Conservation (phyloP, 2,888 invertebrate species). For the Drosophila picticornis region DNA sequence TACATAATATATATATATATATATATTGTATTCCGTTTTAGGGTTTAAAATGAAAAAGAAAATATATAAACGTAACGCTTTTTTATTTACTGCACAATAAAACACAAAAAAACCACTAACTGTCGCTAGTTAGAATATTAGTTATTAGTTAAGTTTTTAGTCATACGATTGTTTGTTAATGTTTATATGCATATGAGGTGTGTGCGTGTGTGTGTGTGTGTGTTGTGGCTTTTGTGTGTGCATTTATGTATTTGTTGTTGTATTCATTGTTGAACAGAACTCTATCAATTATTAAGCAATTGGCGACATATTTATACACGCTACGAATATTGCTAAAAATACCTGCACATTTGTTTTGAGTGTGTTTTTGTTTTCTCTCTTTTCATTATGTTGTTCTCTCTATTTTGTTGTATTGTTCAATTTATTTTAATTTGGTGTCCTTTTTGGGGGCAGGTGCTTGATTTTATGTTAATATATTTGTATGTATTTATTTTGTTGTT, state of each 20-base stretch:
- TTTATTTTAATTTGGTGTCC: constrained; percentile 17
- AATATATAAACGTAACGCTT: constrained; percentile 41
- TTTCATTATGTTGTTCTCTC: constrained; percentile 28
- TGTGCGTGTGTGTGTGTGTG: constrained; percentile 32
- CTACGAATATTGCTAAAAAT: constrained; percentile 77
- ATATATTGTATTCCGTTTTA: constrained; percentile 13
- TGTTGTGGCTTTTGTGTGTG: constrained; percentile 23
- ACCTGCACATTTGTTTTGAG: constrained; percentile 59
- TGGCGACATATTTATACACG: constrained; percentile 74
- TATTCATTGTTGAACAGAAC: constrained; percentile 39
- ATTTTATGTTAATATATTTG: constrained; percentile 60
- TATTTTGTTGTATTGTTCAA: constrained; percentile 24
- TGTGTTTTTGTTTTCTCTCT: background rate
- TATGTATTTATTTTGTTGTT: constrained; percentile 20
- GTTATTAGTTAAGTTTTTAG: constrained; percentile 46
- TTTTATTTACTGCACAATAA: constrained; percentile 55
- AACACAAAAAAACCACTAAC: constrained; percentile 33
- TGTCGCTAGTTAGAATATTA: constrained; percentile 35
- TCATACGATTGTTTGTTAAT: constrained; percentile 51
- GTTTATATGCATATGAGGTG: constrained; percentile 74
- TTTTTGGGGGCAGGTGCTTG: constrained; percentile 74
- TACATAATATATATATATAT: constrained; percentile 22
- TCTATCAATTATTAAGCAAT: constrained; percentile 62
- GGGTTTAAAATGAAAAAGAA: constrained; percentile 31
- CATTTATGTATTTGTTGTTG: constrained; percentile 8